A percentile compares a stretch with the other conserved stretches of the same genome.
Conservation (phyloP, 2,888 invertebrate genomes). For the Amphipyra tragopoginis region DNA sequence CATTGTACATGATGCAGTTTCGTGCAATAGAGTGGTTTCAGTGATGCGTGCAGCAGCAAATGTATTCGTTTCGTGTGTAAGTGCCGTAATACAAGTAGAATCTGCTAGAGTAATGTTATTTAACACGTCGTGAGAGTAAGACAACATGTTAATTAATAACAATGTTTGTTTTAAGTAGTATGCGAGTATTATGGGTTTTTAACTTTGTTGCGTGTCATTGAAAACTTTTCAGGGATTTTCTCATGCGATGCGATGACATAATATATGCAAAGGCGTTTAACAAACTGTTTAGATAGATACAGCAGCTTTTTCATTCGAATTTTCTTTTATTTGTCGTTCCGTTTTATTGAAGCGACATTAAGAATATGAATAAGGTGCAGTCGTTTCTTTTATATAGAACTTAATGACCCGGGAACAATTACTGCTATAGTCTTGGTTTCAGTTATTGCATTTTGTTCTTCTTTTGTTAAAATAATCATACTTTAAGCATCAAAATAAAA, state of each 20-base stretch:
- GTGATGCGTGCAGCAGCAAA: constrained; percentile 64
- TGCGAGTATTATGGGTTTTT: constrained; percentile 21
- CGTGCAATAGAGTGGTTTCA: constrained; percentile 43
- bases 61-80: constrained; percentile 59
- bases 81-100: constrained; percentile 51
- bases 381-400: too few relatives aligned
- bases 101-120: constrained; percentile 66
- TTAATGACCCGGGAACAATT: too few relatives aligned
- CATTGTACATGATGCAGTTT: constrained; percentile 37
- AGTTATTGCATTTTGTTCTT: too few relatives aligned
- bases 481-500: too few relatives aligned
- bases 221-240: not conserved
- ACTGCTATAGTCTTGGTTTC: too few relatives aligned
- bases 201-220: constrained; percentile 7
- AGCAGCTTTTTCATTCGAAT: not conserved
- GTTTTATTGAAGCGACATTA: too few relatives aligned
- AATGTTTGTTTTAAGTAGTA: constrained; percentile 18
- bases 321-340: too few relatives aligned
- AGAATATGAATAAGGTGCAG: too few relatives aligned
- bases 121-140: constrained; percentile 61
- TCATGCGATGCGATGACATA: not conserved
- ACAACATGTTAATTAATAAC: constrained; percentile 35
- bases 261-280: not conserved
- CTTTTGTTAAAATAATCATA: too few relatives aligned
- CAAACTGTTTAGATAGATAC: not conserved